phyloP scores from a whole-genome alignment of 2,113 vertebrate species.

The Xenus cinereus region DNA sequence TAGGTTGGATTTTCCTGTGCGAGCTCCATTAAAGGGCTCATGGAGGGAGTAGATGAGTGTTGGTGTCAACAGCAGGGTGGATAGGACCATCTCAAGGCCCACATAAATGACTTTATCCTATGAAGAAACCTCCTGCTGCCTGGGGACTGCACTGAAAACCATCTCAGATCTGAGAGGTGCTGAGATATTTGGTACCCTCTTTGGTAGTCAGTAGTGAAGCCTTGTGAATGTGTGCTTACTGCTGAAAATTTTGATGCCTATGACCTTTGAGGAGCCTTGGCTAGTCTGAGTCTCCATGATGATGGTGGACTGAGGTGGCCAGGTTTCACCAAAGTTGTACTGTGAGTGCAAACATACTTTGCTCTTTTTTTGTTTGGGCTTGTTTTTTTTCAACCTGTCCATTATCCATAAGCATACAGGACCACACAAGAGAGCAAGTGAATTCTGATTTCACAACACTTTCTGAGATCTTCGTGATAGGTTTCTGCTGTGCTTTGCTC shows the following conservation, averaged over 20 bases:
- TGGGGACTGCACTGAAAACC: neutral
- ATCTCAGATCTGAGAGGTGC: neutral
- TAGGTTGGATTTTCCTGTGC: neutral
- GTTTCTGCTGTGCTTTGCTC: neutral
- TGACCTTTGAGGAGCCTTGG: neutral
- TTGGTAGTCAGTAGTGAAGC: neutral
- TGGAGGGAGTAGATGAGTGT: neutral
- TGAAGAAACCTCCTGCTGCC: neutral
- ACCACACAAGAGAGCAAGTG: neutral
- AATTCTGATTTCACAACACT: neutral
- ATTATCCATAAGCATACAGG: neutral
- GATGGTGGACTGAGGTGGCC: rapidly evolving
- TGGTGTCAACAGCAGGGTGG: neutral
- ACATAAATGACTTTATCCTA: neutral
- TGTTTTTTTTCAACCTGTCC: neutral
- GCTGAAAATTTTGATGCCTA: neutral
- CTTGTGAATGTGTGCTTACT: rapidly evolving
- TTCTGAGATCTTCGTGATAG: neutral
- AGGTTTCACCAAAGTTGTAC: neutral
- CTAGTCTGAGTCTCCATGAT: neutral
- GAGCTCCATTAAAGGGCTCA: neutral
- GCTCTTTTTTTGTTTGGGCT: neutral
- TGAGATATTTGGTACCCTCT: neutral
- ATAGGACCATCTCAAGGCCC: neutral
- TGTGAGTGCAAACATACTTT: neutral